Evolutionary conservation across 1,140 invertebrate genomes (phyloP), one percentile per base, ranked within the genome.

Genomic region (Adoxophyes honmai): DNA sequence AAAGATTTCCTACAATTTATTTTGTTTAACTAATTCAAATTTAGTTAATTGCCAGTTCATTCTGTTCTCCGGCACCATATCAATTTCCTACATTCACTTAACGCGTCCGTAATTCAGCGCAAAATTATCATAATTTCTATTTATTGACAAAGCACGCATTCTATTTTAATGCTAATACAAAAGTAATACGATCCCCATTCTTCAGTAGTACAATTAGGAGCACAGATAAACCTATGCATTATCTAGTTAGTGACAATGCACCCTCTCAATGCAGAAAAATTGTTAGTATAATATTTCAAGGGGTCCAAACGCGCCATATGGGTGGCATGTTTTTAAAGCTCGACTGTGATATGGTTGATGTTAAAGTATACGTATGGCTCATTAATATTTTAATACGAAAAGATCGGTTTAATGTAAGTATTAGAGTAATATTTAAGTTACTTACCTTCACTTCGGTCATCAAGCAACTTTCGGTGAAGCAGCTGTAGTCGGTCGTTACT

Each of bases 251-350:
- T 57, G 59, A 52, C 82, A 87, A 84, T 78, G 66, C 66, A 77
- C 81, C 80, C 84, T 68, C 78, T 56, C 56, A 69, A 59, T 52
- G 56, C 39, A 73, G 70, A 76, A 84, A 84, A 84, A 84, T 83
- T 72, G 79, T 80, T 76, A 79, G 75, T 80, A 84, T 87, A 82
- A 85, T 87, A 80, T 87, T 87, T 82, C 84, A 81, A 75, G 68
- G 84, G 84, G 78, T 70, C 62, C 66, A 59, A 75, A 79, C 52
- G 75, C 72, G 76, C 69, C 82, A 87, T 86, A 81, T 87, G 84
- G 70, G 78, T 79, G 77, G 79, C 84, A 85, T 84, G 65, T 69
- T 66, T 72, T 73, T 68, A 62, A 75, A 73, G 69, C 77, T 77
- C 13, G 52, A 55, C 34, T 8, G 72, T 85, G 81, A 85, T 86